Base-by-base conservation (phyloP, 2,113 vertebrate species). In the Neopipo cinnamomea region DNA sequence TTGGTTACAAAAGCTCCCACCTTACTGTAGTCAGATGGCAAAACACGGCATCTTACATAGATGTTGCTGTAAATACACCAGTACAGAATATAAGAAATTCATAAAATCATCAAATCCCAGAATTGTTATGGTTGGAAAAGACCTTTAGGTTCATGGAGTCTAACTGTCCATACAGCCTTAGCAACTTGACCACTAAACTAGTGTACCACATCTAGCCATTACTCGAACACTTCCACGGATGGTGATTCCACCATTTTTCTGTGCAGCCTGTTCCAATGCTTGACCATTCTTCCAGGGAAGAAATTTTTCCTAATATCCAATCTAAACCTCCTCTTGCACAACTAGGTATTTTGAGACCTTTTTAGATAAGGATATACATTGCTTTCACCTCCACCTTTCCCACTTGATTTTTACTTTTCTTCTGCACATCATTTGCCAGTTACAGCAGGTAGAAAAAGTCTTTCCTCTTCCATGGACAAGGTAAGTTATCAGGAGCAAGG, bases 121-220 rank as follows among this genome's bases (percentile, higher is more conserved):
- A 39, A 62, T 28, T 67, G 27, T 19, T 8, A 47, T 11, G 68
- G 20, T 4, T 30, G 16, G 20, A 61, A 68, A 89, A 75, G 46
- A n/a, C 6, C n/a, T 35, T 75, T 22, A 42, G 17, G 30, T 22
- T 41, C n/a, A 19, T 21, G 0, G 0, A 55, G n/a, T 55, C 30
- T 7, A 37, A 28, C 8, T 18, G 25, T 22, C 47, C 41, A 19
- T 18, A 6, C 63, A 70, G 63, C 17, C 47, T 35, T 23, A 33
- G 2, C 21, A 37, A 49, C 12, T 55, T 47, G 55, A 42, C 11
- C 14, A 56, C 12, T 49, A 31, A 70, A 35, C 21, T 7, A 7
- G n/a, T n/a, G n/a, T 19, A 55, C 8, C 47, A 27, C 8, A 55
- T 19, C 8, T 11, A 56, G 25, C 27, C 18, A 35, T 8, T 35